Percentiles rank a stretch among this genome's conserved stretches.
These are phyloP conservation scores for Masnerella sp. DNA, from an alignment of 2,888 invertebrate genomes.

Conservation along the genomic window DNA sequence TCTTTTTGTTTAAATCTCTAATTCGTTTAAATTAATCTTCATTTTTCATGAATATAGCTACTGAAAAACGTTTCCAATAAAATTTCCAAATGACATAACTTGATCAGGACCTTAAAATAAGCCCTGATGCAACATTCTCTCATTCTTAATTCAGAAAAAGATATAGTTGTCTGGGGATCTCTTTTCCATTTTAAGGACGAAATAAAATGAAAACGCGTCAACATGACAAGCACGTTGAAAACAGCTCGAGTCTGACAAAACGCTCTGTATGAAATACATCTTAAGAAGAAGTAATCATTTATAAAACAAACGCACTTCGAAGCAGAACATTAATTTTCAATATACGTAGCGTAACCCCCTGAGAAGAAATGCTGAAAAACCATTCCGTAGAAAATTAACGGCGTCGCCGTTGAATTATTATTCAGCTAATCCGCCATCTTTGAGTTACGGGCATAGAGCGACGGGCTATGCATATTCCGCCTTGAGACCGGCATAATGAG, in stretches of 20 bases:
- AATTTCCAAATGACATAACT: slow-evolving; percentile 21
- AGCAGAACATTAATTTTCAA: too few species aligned
- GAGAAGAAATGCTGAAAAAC: too few species aligned
- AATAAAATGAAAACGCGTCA: slow-evolving; percentile 28
- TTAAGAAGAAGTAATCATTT: slow-evolving; percentile 7
- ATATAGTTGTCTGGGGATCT: slow-evolving; percentile 37
- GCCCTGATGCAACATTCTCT: slow-evolving; percentile 21
- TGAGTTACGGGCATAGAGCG: too few species aligned
- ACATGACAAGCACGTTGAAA: slow-evolving; percentile 33
- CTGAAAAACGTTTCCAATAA: background rate
- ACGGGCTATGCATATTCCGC: too few species aligned
- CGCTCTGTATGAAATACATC: slow-evolving; percentile 4
- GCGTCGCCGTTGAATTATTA: too few species aligned
- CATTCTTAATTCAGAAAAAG: slow-evolving; percentile 24
- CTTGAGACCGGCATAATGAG: too few species aligned
- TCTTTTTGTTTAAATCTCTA: too few species aligned
- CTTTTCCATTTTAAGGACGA: slow-evolving; percentile 28
- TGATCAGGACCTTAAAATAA: slow-evolving; percentile 8
- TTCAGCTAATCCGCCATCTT: too few species aligned
- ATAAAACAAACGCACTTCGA: too few species aligned
- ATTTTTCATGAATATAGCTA: background rate
- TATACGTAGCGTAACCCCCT: too few species aligned
- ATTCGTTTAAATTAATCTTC: too few species aligned
- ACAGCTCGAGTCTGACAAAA: slow-evolving; percentile 28
- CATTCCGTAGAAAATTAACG: too few species aligned